Percentiles rank a stretch among this genome's conserved stretches.
These are phyloP conservation scores for Lacanobia wlatinum DNA, from an alignment of 2,888 invertebrate genomes.

Conservation along the genomic window DNA sequence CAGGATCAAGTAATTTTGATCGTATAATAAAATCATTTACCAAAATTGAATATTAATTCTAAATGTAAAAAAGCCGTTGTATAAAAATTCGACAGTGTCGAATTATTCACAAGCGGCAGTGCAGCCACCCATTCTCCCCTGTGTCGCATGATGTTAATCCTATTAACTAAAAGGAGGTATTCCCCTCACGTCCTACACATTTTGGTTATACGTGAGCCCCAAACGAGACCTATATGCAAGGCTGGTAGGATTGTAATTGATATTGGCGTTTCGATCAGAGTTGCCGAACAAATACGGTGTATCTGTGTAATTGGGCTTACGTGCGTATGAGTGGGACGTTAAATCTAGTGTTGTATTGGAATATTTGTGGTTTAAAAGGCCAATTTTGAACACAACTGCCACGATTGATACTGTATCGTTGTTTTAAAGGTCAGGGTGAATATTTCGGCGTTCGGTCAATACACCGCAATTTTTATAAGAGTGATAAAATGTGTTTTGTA, in stretches of 20 bases:
- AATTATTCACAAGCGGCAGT: conserved; percentile 57
- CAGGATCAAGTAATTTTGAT: conserved; percentile 25
- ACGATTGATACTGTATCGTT: conserved; percentile 2
- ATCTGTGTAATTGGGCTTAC: conserved; percentile 48
- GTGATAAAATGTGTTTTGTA: not conserved
- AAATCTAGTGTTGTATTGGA: conserved; percentile 10
- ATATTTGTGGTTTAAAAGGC: not conserved
- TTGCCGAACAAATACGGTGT: conserved; percentile 52
- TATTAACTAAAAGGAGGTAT: conserved; percentile 73
- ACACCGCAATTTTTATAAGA: not conserved
- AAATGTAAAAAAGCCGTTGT: conserved; percentile 23
- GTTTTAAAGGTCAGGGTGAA: conserved; percentile 7
- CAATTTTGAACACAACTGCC: conserved; percentile 17
- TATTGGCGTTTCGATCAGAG: conserved; percentile 67
- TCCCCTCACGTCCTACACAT: conserved; percentile 76
- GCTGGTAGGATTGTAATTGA: conserved; percentile 74
- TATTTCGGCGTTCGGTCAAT: not conserved
- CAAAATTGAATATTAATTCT: conserved; percentile 35
- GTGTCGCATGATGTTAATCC: conserved; percentile 76
- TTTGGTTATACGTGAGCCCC: conserved; percentile 77
- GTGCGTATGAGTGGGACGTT: conserved; percentile 35
- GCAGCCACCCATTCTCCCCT: conserved; percentile 46
- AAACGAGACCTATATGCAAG: conserved; percentile 67
- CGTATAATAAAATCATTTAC: conserved; percentile 37
- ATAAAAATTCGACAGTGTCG: conserved; percentile 34